Conservation (phyloP, 2,797 vertebrate genomes). For the Sebastes kiyomatsui region DNA sequence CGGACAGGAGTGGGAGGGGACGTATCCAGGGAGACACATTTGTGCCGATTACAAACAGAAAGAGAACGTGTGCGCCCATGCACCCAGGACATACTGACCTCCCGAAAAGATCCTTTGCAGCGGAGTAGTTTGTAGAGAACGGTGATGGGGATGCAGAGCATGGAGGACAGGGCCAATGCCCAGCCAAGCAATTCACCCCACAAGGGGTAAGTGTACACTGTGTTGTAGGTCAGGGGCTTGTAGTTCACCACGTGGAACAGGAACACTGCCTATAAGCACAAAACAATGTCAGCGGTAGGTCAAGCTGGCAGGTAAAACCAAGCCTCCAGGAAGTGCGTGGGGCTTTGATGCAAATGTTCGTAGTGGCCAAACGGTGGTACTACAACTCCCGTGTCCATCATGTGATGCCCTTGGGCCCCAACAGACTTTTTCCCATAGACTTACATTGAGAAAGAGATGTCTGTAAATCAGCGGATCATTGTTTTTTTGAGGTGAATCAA, state of each 20-base stretch:
- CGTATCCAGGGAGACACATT: slow-evolving; percentile 43
- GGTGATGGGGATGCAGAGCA: slow-evolving; percentile 92
- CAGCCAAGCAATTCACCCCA: slow-evolving; percentile 92
- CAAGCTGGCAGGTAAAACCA: no score
- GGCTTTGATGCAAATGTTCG: no score
- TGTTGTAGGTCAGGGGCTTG: slow-evolving; percentile 91
- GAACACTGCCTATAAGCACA: slow-evolving; percentile 85
- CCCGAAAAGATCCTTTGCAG: slow-evolving; percentile 88
- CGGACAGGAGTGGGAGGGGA: not conserved
- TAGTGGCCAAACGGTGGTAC: no score
- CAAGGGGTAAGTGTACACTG: slow-evolving; percentile 88
- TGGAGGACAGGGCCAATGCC: slow-evolving; percentile 90
- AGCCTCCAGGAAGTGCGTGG: no score
- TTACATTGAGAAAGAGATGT: no score
- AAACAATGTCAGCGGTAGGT: not conserved
- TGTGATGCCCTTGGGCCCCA: no score
- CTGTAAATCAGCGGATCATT: no score
- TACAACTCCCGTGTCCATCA: no score
- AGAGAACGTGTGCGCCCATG: not conserved
- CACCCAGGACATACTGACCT: slow-evolving; percentile 79
- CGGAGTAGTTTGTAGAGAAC: slow-evolving; percentile 88
- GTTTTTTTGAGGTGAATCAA: no score
- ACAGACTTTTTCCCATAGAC: no score
- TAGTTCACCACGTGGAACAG: slow-evolving; percentile 92
- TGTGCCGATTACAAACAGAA: slow-evolving; percentile 13